Base-by-base conservation (phyloP, 2,113 vertebrate species). In the Psittacara wagleri region DNA sequence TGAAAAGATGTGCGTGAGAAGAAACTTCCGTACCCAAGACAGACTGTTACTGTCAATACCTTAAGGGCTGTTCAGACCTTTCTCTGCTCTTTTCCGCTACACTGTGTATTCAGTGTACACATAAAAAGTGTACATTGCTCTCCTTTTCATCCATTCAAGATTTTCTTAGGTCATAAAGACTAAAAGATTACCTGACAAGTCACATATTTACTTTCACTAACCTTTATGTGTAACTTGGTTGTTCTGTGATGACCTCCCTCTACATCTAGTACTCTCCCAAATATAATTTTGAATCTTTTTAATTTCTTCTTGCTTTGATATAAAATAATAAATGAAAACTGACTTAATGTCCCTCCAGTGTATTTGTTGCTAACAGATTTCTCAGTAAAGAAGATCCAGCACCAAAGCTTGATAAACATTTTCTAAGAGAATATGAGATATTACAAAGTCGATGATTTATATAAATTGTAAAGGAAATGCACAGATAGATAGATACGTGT, bases 61-160 rank as follows among this genome's bases (percentile, higher is more conserved):
- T 86, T 78, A 31, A 86, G 51, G 76, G 73, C 13, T 88, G 49
- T 80, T 68, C 9, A 75, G 51, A 84, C 48, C 41, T 89, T 92
- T 85, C 11, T 76, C 24, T 41, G 41, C 44, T 79, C 52, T 85
- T 91, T 49, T 5, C 49, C 39, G 52, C 29, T 6, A n/a, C 15
- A 15, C 23, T 48, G 3, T 31, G 16, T 57, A 44, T 68, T 66
- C 33, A 44, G 31, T 6, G 7, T 22, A 57, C 12, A 46, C 35
- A 17, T n/a, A 64, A 92, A 86, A 82, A 15, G 20, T 39, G 70
- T 59, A 59, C 57, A 35, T 59, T 35, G 8, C 13, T 63, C 39
- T 72, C 16, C 9, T 84, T 83, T 67, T 66, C 24, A 43, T 11
- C 24, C 9, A 4, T 48, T 70, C 1, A 1, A 73, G 6, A 39